Evolutionary conservation across 2,797 vertebrate species (phyloP).

Genomic region (Chaetophractus vellerosus): DNA sequence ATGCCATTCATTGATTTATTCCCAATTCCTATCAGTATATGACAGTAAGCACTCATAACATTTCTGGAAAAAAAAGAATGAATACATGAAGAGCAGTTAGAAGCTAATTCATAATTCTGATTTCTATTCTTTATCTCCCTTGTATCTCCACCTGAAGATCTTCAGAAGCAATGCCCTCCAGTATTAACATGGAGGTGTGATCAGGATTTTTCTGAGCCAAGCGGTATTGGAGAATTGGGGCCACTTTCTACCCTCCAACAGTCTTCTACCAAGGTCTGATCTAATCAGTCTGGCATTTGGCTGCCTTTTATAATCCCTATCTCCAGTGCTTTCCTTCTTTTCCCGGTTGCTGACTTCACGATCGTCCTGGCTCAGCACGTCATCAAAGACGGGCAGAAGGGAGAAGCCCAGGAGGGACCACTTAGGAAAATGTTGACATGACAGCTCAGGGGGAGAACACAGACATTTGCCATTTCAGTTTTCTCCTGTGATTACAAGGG

Average conservation of each 20-base stretch:
- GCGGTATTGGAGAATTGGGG: neutral
- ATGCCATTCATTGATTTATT: neutral
- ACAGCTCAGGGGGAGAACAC: too few relatives aligned
- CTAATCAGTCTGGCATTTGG: rapidly evolving
- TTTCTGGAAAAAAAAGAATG: neutral
- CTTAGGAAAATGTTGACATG: neutral
- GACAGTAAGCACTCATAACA: neutral
- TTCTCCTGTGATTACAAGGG: neutral
- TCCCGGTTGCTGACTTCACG: neutral
- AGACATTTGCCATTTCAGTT: too few relatives aligned
- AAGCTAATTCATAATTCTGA: neutral
- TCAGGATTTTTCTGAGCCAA: neutral
- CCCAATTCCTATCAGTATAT: neutral
- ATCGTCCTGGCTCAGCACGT: neutral
- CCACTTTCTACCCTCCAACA: neutral
- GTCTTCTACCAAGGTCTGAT: neutral
- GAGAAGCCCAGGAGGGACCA: neutral
- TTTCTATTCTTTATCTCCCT: neutral
- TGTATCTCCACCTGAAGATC: too few relatives aligned
- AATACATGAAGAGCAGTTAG: neutral
- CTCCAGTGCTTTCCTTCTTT: neutral
- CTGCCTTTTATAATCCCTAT: neutral
- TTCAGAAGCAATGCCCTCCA: neutral
- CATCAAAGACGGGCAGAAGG: neutral
- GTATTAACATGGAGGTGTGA: rapidly evolving